Evolutionary conservation across 2,888 invertebrate genomes (phyloP), one percentile per base, ranked within the genome.

Genomic region (Melanotus villosus): DNA sequence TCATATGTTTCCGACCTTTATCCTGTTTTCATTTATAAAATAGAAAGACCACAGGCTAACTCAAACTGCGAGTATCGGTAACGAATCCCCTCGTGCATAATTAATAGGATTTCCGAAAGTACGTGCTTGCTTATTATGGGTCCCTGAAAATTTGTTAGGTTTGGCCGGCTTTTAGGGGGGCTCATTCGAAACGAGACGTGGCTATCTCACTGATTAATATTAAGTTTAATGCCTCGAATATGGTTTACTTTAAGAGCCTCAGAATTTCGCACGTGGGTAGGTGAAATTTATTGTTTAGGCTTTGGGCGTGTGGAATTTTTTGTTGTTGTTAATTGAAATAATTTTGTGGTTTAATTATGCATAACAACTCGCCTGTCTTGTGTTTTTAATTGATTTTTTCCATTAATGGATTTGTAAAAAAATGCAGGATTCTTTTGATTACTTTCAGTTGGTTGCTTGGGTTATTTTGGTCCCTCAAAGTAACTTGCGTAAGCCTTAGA

Each of bases 1-100:
- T 34, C 34, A 10, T 34, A 2, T 2, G 34, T 6, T 5, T 2
- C 34, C 10, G 10, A n/a, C n/a, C 7, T 34, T 5, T 1, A 45
- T 18, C n/a, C 45, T 9, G 2, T 18, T 19, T 45, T 4, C 19
- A 14, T 45, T 1, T 45, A 19, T 45, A n/a, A 45, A 45, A 45
- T n/a, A 43, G 43, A 16, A 43, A 43, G 19, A 16, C 34, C 34
- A 38, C 36, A 12, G n/a, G 12, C n/a, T n/a, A n/a, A n/a, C n/a
- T n/a, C n/a, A n/a, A n/a, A n/a, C n/a, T n/a, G n/a, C n/a, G n/a
- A 14, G 12, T 38, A 38, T 38, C 7, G 50, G 9, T 7, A 30
- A 5, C 50, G 26, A 50, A 50, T 26, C 26, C 50, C 9, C 30
- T 26, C n/a, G 16, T 50, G 50, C 26, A 50, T 50, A 50, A 50